Evolutionary conservation across 2,888 invertebrate species (phyloP).

Genomic region (Drosophila villosipedis): DNA sequence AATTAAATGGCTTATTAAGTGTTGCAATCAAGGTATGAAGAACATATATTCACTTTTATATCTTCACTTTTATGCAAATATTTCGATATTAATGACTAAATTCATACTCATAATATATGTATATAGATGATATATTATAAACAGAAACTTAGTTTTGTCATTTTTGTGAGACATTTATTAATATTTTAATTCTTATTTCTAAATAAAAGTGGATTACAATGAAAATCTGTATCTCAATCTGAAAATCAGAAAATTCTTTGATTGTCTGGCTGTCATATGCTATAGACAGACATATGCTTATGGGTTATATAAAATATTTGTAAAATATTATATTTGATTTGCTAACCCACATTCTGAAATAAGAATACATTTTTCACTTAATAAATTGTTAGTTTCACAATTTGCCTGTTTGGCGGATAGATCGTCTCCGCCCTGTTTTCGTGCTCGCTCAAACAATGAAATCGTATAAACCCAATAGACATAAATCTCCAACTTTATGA

Average conservation of each 20-base stretch:
- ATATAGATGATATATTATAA: background rate
- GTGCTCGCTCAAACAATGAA: conserved; percentile 43
- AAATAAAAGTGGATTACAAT: background rate
- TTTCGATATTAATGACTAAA: background rate
- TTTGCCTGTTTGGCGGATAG: conserved; percentile 31
- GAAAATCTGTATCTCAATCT: background rate
- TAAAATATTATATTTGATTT: background rate
- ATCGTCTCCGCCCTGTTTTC: conserved; percentile 23
- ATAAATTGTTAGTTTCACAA: conserved; percentile 20
- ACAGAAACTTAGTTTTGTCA: background rate
- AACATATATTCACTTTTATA: background rate
- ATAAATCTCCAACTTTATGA: conserved; percentile 81
- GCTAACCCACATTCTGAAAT: background rate
- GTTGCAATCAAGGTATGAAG: background rate
- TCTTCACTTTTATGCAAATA: background rate
- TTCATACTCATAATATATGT: background rate
- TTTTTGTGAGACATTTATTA: background rate
- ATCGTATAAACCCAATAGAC: conserved; percentile 46
- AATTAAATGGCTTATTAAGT: background rate
- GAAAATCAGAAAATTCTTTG: background rate
- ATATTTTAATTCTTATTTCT: background rate
- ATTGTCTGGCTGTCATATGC: background rate
- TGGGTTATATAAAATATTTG: background rate
- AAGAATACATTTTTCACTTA: background rate
- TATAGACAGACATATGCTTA: background rate